Evolutionary conservation across 2,797 vertebrate genomes (phyloP).

Genomic region (Hozukius guyotensis): DNA sequence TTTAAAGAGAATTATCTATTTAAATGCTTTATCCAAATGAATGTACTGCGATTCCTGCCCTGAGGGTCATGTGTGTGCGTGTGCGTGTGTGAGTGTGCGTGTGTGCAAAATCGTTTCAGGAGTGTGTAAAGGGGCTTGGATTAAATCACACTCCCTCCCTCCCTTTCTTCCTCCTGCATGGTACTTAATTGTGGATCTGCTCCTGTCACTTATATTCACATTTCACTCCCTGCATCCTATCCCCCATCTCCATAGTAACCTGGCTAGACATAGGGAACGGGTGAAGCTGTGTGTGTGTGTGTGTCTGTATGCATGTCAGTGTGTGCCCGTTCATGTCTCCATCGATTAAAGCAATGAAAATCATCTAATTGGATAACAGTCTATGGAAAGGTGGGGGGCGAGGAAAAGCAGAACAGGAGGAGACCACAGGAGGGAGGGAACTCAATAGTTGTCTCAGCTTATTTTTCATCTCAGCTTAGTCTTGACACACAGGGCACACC

Average conservation of each 20-base stretch:
- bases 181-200: conserved; percentile 60
- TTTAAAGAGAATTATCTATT: conserved; percentile 32
- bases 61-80: not conserved
- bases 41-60: conserved; percentile 10
- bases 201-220: conserved; percentile 71
- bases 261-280: conserved; percentile 12
- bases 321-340: conserved; percentile 49
- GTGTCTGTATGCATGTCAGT: conserved; percentile 28
- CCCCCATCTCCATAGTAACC: conserved; percentile 49
- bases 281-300: not conserved
- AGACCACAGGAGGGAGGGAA: conserved; percentile 39
- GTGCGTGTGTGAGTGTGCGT: not conserved
- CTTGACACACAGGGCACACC: conserved; percentile 36
- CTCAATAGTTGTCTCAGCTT: conserved; percentile 64
- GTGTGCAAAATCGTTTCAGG: not conserved
- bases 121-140: conserved; percentile 19
- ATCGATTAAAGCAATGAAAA: conserved; percentile 70
- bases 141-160: conserved; percentile 15
- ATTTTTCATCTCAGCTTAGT: conserved; percentile 60
- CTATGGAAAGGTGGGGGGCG: conserved; percentile 44
- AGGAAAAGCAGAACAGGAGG: conserved; percentile 26
- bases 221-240: conserved; percentile 46
- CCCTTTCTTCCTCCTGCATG: conserved; percentile 15
- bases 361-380: conserved; percentile 71
- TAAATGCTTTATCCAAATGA: conserved; percentile 31